Base-by-base conservation (phyloP, 1,140 invertebrate genomes). In the Drosophila asahinai region DNA sequence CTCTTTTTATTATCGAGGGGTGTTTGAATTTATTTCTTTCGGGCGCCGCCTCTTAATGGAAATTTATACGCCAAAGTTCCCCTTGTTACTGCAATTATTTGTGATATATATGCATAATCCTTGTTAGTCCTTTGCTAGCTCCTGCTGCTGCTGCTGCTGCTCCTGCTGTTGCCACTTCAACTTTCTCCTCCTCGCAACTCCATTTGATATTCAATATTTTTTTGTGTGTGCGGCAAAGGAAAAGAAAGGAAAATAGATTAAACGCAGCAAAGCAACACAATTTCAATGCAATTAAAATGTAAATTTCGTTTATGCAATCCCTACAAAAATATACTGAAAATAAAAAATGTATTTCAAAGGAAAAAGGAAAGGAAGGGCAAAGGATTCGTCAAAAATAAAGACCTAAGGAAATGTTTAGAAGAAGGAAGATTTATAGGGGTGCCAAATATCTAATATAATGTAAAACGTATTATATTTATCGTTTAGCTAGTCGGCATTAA, bases 271-370 rank as follows among this genome's bases (percentile, higher is more conserved):
- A 51, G 73, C 67, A 68, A 59, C 58, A 66, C 84, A 90, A 83
- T 79, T 87, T 89, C 77, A 89, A 84, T 89, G 86, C 84, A 89
- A 89, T 89, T 89, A 89, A 89, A 89, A 89, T 89, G 84, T 79
- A 89, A 89, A 89, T 89, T 81, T 87, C 72, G 73, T 79, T 89
- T 83, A 87, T 87, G 84, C 84, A 83, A 73, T 72, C 60, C 55
- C 52, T 30, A 55, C 36, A 79, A 59, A 36, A 51, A 49, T 36
- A 40, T 45, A 52, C 43, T 12, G 49, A 49, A 45, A 66, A 68
- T 27, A 42, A 43, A 62, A 58, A 22, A 36, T 47, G 27, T 43
- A 38, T 36, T 25, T 11, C 2, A 4, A 52, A 19, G 14, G 25
- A 22, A 22, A 59, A 30, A 19, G 63, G 36, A 60, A 71, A 30